Evolutionary conservation across 35 echinoderm and acorn worm species (phyloP).

Genomic region (Hemicentrotus pulcherrimus): DNA sequence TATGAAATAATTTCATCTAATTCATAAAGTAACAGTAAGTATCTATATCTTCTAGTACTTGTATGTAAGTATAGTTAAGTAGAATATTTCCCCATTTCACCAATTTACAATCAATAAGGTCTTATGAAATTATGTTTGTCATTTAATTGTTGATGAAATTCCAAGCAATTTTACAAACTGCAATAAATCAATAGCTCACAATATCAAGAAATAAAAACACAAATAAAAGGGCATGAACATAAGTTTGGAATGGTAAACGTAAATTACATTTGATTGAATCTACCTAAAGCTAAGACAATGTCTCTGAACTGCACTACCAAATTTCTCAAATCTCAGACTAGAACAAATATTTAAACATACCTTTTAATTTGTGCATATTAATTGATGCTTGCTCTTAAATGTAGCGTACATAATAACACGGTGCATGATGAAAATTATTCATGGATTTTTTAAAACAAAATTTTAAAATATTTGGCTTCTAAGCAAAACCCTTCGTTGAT

Average conservation of each 20-base stretch:
- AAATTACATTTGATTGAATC: not conserved
- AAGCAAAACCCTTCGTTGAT: not conserved
- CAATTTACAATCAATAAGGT: too few relatives aligned
- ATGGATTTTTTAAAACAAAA: too few relatives aligned
- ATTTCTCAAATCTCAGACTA: not conserved
- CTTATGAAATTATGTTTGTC: too few relatives aligned
- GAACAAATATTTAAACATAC: not conserved
- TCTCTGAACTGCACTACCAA: not conserved
- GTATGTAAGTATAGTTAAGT: too few relatives aligned
- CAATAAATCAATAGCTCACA: not conserved
- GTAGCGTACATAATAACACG: not conserved
- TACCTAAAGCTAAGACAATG: not conserved
- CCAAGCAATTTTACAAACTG: not conserved
- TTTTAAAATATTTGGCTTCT: not conserved
- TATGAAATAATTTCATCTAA: too few relatives aligned
- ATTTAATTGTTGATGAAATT: too few relatives aligned
- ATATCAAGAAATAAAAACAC: not conserved
- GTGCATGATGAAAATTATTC: too few relatives aligned
- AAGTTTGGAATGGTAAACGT: not conserved
- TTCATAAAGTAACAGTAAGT: too few relatives aligned
- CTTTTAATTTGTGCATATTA: not conserved
- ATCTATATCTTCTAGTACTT: too few relatives aligned
- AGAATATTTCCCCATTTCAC: too few relatives aligned
- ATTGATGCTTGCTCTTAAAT: not conserved
- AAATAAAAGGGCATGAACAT: not conserved